Conservation (phyloP, 2,797 vertebrate species). For the Margarornis squamiger region DNA sequence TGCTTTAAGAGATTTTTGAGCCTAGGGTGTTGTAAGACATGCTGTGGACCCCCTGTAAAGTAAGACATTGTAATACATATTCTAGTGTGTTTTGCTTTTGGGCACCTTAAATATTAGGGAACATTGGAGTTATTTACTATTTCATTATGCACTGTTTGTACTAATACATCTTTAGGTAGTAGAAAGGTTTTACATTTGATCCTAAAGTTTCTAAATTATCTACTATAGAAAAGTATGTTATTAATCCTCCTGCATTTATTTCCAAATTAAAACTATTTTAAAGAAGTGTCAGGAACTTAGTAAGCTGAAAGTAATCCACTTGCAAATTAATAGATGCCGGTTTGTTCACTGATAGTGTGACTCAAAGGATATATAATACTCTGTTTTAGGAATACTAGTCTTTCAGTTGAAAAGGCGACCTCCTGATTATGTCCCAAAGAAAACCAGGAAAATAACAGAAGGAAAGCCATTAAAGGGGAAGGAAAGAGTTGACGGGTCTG, state of each 20-base stretch:
- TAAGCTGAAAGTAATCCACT: not conserved
- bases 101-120: not conserved
- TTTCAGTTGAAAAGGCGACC: slow-evolving; percentile 96
- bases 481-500: slow-evolving; percentile 74
- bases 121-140: not conserved
- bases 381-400: slow-evolving; percentile 84
- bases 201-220: not conserved
- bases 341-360: not conserved
- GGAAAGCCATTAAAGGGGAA: slow-evolving; percentile 81
- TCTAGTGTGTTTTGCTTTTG: not conserved
- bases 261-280: not conserved
- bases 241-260: not conserved
- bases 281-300: not conserved
- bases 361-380: not conserved
- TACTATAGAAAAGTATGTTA: not conserved
- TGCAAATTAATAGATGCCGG: not conserved
- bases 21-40: not conserved
- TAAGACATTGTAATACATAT: not conserved
- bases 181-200: not conserved
- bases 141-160: not conserved
- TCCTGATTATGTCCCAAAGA: slow-evolving; percentile 86
- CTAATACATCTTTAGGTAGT: not conserved
- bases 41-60: not conserved
- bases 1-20: not conserved
- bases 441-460: slow-evolving; percentile 83